Evolutionary conservation across 2,888 invertebrate genomes (phyloP).

Genomic region (Euclidia mi): DNA sequence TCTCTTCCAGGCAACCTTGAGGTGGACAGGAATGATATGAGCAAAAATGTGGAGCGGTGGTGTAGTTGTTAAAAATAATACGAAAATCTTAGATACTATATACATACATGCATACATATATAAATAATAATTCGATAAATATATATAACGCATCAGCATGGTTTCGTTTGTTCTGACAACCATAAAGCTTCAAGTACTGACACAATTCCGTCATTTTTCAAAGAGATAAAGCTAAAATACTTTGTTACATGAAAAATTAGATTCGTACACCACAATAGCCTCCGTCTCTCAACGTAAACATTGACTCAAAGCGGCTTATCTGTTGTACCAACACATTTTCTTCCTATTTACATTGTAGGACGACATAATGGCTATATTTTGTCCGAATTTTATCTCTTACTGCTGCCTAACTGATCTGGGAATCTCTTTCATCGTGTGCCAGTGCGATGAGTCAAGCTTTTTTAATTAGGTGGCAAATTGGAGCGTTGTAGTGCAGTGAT

Average conservation of each 20-base stretch:
- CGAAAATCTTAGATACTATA: no score
- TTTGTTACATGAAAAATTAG: not conserved
- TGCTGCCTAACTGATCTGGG: slow-evolving; percentile 12
- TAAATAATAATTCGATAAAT: no score
- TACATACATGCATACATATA: no score
- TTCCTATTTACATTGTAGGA: slow-evolving; percentile 45
- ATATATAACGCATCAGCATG: no score
- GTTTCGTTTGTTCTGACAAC: no score
- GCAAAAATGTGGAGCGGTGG: no score
- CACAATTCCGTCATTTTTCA: no score
- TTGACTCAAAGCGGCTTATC: slow-evolving; percentile 13
- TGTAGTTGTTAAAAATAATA: no score
- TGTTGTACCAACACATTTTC: slow-evolving; percentile 29
- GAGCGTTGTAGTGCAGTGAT: not conserved
- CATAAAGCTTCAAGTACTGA: no score
- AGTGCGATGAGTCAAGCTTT: slow-evolving; percentile 29
- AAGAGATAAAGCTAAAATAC: no score
- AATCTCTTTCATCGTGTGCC: slow-evolving; percentile 42
- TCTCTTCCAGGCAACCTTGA: no score
- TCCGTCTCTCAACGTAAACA: slow-evolving; percentile 6
- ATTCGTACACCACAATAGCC: not conserved
- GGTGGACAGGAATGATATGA: no score
- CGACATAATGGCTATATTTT: slow-evolving; percentile 26
- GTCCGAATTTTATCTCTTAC: slow-evolving; percentile 22
- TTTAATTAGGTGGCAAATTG: not conserved